Percentiles rank a stretch among this genome's conserved stretches.
phyloP scores from a whole-genome alignment of 2,797 vertebrate species.

The Limosa lapponica region DNA sequence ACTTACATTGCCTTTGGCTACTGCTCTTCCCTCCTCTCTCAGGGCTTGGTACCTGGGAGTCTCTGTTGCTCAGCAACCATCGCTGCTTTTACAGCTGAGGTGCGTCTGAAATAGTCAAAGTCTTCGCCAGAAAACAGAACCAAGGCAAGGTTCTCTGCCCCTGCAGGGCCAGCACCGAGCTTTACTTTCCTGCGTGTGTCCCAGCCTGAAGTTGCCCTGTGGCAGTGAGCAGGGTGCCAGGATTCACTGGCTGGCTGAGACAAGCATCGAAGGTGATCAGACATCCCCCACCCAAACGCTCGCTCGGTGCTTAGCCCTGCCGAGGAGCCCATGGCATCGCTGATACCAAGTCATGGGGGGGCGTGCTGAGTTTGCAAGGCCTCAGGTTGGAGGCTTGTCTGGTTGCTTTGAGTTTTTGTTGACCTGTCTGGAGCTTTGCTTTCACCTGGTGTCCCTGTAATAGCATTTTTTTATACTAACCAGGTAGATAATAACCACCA shows the following conservation, averaged over 20 bases:
- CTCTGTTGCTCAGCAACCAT: neutral
- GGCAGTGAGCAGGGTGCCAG: neutral
- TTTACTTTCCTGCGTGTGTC: neutral
- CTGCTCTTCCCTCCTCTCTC: neutral
- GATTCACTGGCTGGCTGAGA: neutral
- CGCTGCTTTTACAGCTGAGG: neutral
- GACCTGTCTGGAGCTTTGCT: neutral
- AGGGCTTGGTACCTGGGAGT: neutral
- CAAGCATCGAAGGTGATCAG: rapidly evolving
- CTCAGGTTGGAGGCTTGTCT: neutral
- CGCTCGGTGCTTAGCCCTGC: neutral
- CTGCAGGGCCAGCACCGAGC: neutral
- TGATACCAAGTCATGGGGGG: neutral
- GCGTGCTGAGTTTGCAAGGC: neutral
- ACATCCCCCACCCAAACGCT: rapidly evolving
- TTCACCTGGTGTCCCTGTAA: neutral
- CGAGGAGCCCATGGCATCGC: neutral
- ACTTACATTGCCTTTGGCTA: neutral
- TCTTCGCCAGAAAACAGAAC: neutral
- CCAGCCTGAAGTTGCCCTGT: neutral
- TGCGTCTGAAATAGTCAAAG: neutral
- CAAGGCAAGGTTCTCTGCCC: neutral
- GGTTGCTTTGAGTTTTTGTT: neutral
- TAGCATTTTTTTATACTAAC: neutral
- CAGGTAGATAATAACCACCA: neutral